These are phyloP conservation scores for Argya squamiceps DNA, from an alignment of 2,797 vertebrate genomes.

Conservation along the genomic window DNA sequence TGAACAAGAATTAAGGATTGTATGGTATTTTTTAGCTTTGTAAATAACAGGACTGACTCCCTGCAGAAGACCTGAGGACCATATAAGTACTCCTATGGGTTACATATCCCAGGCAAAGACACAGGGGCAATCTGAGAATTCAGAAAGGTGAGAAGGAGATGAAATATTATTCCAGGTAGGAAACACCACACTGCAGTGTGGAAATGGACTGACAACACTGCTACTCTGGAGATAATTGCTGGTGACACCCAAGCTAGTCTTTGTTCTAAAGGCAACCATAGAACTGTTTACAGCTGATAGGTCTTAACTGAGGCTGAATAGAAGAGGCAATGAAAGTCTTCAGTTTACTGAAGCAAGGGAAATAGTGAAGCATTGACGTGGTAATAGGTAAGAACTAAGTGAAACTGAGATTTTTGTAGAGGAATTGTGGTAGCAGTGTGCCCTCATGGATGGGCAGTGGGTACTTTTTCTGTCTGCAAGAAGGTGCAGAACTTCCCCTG, in stretches of 20 bases:
- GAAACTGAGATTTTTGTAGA: not conserved
- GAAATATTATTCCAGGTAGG: not conserved
- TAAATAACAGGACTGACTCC: not conserved
- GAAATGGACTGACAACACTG: not conserved
- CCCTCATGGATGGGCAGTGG: not conserved
- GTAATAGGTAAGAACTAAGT: not conserved
- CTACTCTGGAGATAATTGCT: not conserved
- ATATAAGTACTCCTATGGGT: fast-evolving
- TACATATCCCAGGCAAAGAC: not conserved
- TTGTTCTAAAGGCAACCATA: not conserved
- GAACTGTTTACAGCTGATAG: not conserved
- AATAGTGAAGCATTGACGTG: not conserved
- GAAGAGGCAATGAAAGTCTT: not conserved
- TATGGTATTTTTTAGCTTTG: not conserved
- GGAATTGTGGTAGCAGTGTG: not conserved
- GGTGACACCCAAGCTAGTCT: not conserved
- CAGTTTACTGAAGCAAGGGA: not conserved
- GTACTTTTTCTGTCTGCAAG: not conserved
- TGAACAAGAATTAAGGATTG: not conserved
- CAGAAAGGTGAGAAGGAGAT: not conserved
- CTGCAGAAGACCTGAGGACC: not conserved
- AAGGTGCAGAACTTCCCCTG: not conserved
- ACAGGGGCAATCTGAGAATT: not conserved
- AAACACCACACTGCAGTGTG: not conserved
- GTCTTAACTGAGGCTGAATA: not conserved